These are phyloP conservation scores for Drosophila acutilabella DNA, from an alignment of 2,888 invertebrate genomes.

Conservation along the genomic window DNA sequence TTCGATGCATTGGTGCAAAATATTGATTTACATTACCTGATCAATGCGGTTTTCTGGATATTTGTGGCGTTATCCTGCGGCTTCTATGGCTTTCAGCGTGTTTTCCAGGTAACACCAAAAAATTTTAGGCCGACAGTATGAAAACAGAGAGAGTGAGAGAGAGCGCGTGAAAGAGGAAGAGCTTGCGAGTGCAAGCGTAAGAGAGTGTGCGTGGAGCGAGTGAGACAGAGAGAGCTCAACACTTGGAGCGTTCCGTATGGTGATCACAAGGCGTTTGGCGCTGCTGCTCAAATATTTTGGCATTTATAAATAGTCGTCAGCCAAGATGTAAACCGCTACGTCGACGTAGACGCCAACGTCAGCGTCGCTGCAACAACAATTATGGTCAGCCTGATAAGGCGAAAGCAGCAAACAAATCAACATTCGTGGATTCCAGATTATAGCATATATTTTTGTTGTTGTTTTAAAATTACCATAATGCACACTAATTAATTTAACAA, in stretches of 20 bases:
- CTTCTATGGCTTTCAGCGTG: constrained; percentile 81
- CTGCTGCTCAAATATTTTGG: constrained; percentile 33
- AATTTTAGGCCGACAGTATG: too few relatives aligned
- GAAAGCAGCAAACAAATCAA: neutral
- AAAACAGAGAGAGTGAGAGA: too few relatives aligned
- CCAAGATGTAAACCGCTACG: constrained; percentile 22
- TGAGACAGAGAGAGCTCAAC: constrained; percentile 4
- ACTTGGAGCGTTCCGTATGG: constrained; percentile 5
- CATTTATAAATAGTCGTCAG: constrained; percentile 74
- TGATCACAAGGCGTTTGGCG: constrained; percentile 24
- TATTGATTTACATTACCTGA: constrained; percentile 82
- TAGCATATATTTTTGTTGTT: neutral
- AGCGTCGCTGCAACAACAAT: neutral
- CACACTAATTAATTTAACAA: neutral
- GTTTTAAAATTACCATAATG: neutral
- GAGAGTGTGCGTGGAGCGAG: too few relatives aligned
- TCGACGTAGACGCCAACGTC: constrained; percentile 2
- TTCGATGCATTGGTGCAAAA: constrained; percentile 83
- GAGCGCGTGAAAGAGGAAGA: too few relatives aligned
- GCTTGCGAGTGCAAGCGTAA: too few relatives aligned
- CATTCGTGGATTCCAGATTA: neutral
- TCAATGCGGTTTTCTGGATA: constrained; percentile 84
- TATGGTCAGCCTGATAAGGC: constrained; percentile 7
- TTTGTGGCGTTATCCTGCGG: constrained; percentile 80
- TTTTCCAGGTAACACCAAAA: constrained; percentile 81